A percentile compares a stretch with the other conserved stretches of the same genome.
phyloP scores from a whole-genome alignment of 2,888 invertebrate genomes.

The Rhabditoides inermis region DNA sequence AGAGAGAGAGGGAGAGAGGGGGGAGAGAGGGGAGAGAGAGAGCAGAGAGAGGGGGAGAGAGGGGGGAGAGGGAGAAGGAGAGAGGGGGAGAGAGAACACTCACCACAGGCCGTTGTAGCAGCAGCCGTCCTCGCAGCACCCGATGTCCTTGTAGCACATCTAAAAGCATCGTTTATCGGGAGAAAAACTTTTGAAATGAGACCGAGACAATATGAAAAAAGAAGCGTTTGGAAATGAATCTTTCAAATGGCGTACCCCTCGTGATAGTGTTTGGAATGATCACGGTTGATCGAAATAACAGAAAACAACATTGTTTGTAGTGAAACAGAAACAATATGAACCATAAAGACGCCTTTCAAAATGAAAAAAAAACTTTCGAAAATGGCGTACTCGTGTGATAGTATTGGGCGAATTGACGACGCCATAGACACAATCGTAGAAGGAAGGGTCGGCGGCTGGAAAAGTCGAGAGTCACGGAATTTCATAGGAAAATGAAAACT shows the following conservation, averaged over 20 bases:
- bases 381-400: too few relatives aligned
- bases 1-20: not conserved
- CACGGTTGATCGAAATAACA: too few relatives aligned
- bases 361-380: too few relatives aligned
- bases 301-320: too few relatives aligned
- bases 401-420: constrained; percentile 27
- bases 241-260: too few relatives aligned
- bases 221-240: too few relatives aligned
- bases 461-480: not conserved
- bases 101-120: constrained; percentile 32
- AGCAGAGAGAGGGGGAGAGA: not conserved
- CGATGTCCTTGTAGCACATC: constrained; percentile 36
- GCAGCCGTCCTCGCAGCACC: constrained; percentile 32
- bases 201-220: too few relatives aligned
- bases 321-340: too few relatives aligned
- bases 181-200: too few relatives aligned
- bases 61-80: not conserved
- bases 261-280: too few relatives aligned
- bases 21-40: not conserved
- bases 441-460: constrained; percentile 34
- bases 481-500: constrained; percentile 5
- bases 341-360: too few relatives aligned
- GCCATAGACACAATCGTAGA: constrained; percentile 36
- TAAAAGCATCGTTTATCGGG: too few relatives aligned
- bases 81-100: not conserved